Evolutionary conservation across 2,113 vertebrate species (phyloP).

Genomic region (Xiphophorus maculatus): DNA sequence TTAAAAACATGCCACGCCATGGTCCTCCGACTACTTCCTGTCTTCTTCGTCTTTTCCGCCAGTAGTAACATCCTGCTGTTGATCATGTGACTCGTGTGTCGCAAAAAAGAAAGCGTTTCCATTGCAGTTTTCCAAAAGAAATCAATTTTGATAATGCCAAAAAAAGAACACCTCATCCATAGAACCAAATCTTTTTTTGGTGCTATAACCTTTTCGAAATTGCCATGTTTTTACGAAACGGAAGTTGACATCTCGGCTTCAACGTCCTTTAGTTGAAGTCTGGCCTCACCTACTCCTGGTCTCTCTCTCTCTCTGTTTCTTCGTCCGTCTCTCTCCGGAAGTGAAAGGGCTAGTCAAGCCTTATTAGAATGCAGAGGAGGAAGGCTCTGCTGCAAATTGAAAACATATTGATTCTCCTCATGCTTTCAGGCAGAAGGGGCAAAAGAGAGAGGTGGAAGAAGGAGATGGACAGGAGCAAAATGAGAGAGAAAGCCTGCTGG

Average conservation of each 20-base stretch:
- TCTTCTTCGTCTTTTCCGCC: too few relatives aligned
- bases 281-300: constrained; percentile 17
- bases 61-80: too few relatives aligned
- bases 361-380: constrained; percentile 78
- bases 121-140: too few relatives aligned
- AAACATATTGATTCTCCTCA: constrained; percentile 76
- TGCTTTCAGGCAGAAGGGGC: constrained; percentile 60
- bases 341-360: constrained; percentile 66
- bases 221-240: too few relatives aligned
- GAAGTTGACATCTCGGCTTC: constrained; percentile 18
- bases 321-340: constrained; percentile 24
- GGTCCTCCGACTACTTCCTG: too few relatives aligned
- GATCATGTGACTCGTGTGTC: too few relatives aligned
- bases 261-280: constrained; percentile 35
- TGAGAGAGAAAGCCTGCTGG: constrained; percentile 6
- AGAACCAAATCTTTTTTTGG: too few relatives aligned
- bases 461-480: constrained; percentile 25
- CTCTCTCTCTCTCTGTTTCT: not conserved
- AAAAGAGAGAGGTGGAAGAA: constrained; percentile 39
- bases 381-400: constrained; percentile 77
- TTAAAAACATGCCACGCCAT: too few relatives aligned
- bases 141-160: too few relatives aligned
- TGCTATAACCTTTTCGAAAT: too few relatives aligned
- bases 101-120: too few relatives aligned
- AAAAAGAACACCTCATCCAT: too few relatives aligned